Evolutionary conservation across 2,797 vertebrate genomes (phyloP).

Genomic region (Eutrigla gurnardus): DNA sequence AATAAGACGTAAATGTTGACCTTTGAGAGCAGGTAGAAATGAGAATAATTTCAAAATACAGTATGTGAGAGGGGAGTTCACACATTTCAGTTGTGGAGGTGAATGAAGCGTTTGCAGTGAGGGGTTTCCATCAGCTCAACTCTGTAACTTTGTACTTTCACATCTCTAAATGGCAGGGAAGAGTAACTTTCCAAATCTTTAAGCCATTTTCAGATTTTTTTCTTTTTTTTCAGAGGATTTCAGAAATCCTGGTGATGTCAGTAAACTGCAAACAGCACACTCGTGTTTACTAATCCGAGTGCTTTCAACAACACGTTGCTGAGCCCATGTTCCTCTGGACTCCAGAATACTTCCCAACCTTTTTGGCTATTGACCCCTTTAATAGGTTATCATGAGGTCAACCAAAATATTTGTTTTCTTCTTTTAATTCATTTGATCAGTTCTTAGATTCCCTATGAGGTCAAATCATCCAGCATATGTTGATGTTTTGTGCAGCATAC

Average conservation of each 20-base stretch:
- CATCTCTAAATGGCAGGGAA: conserved; percentile 4
- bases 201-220: neutral
- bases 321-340: neutral
- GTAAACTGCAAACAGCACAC: conserved; percentile 4
- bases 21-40: conserved; percentile 80
- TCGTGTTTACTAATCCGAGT: neutral
- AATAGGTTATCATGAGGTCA: neutral
- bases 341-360: neutral
- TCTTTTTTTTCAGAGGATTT: neutral
- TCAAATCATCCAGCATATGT: neutral
- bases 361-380: neutral
- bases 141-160: conserved; percentile 16
- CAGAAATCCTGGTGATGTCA: neutral
- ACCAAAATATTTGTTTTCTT: accelerated
- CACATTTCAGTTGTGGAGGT: conserved; percentile 46
- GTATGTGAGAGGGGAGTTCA: conserved; percentile 54
- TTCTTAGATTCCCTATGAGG: neutral
- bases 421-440: neutral
- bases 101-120: conserved; percentile 40
- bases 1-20: conserved; percentile 83
- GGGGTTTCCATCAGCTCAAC: conserved; percentile 16
- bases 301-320: neutral
- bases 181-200: neutral
- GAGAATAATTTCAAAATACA: conserved; percentile 69
- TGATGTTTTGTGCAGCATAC: neutral